Evolutionary conservation across 2,888 invertebrate species (phyloP), one percentile per base, ranked within the genome.

Genomic region (Nephrotoma flavescens): DNA sequence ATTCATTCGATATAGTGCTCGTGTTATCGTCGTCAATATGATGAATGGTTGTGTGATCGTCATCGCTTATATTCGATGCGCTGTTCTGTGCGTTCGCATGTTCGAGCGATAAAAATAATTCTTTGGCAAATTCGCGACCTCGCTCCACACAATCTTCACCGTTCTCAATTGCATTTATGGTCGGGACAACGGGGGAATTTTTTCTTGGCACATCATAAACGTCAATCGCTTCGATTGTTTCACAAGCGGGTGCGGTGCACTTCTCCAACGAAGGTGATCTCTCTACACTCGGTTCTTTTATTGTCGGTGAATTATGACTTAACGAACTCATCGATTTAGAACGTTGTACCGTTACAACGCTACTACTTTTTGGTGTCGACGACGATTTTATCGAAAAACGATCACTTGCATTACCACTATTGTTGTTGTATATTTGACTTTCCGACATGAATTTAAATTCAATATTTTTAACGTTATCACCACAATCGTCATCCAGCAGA

Each of bases 81-180:
- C 42, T 85, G 31, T 3, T 57, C 0, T 71, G 7, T 19, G 31
- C 6, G 87, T 92, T 91, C 41, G 91, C 89, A 87, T 92, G 91
- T 85, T 92, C 91, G n/a, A 92, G 91, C 71, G 92, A 92, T 5
- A 92, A 89, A 86, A 91, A 91, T 5, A 92, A 88, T 86, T 90
- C 90, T 87, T 91, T 90, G 1, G 91, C 90, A 88, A 85, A 84
- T 42, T 84, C 84, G 7, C 84, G 84, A 11, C 84, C 9, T 3
- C 42, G 12, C 9, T 41, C 84, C 5, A 84, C 42, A 15, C 42
- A 84, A 84, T 84, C 42, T 0, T 5, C 84, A n/a, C n/a, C 41
- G 41, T 41, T 42, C 41, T 12, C n/a, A 7, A 45, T 3, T 45
- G 12, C 1, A 85, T 44, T n/a, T 31, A 31, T 31, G 2, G 31